Base-by-base conservation (phyloP, 2,888 invertebrate genomes). In the Formica aserva region DNA sequence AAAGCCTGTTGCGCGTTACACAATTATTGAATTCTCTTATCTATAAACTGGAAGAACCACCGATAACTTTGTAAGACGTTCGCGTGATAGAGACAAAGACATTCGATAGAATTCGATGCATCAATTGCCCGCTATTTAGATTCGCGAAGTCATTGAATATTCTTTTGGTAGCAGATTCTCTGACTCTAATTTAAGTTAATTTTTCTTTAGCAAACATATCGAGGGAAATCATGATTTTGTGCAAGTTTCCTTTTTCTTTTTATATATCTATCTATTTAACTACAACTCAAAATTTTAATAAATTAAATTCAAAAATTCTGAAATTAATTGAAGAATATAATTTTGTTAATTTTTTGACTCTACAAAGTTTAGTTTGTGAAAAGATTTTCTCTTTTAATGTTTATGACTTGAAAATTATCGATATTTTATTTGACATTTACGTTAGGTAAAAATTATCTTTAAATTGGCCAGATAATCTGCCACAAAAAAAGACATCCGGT, bases 21-120 rank as follows among this genome's bases (percentile, higher is more conserved):
- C 29, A 60, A 8, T 60, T 29, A 5, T 22, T 26, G 71, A 72
- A 80, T 71, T 80, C 45, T 72, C 72, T 35, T 45, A 41, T 11
- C 18, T 22, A 15, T 29, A 41, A 15, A 26, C 26, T 55, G n/a
- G 52, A 11, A 29, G 57, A 18, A 71, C 57, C n/a, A 29, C 3
- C 9, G 22, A 18, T 15, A 60, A 29, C 57, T 32, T 57, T 45
- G 71, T 60, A 32, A 78, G 72, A 71, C 32, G 29, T 41, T 29
- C n/a, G 26, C n/a, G 22, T 22, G 18, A 60, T 18, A 18, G 38
- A 48, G 32, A 72, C 45, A 11, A 60, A 71, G 72, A 52, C 52
- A 3, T 32, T 15, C 5, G 15, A 5, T 22, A 32, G 48, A 65
- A 11, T 38, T 45, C 26, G 35, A 75, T 65, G 48, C 38, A 13